A percentile compares a stretch with the other conserved stretches of the same genome.
These are phyloP conservation scores for Agapostemon virescens DNA, from an alignment of 2,888 invertebrate species.

Conservation along the genomic window DNA sequence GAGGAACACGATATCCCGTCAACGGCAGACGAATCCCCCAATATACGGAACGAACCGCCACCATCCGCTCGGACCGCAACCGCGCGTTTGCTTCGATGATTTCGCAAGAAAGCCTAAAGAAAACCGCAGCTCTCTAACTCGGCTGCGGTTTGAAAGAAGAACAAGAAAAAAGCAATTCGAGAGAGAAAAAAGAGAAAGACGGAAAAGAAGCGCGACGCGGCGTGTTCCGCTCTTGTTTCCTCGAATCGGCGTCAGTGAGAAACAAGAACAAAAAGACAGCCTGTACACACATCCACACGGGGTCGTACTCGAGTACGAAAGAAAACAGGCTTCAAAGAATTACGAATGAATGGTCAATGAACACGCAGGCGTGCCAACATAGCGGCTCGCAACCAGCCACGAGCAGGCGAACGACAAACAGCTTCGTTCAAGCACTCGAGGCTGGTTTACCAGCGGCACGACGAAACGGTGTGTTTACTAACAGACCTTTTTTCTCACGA, in stretches of 20 bases:
- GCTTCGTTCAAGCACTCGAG: slow-evolving; percentile 23
- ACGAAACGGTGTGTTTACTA: slow-evolving; percentile 52
- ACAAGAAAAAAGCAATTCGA: no score
- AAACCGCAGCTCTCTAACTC: slow-evolving; percentile 8
- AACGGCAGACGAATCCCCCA: neutral
- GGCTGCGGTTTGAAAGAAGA: slow-evolving; percentile 4
- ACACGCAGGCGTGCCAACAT: neutral
- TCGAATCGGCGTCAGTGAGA: neutral
- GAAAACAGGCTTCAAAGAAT: slow-evolving; percentile 3
- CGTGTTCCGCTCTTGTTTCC: slow-evolving; percentile 3
- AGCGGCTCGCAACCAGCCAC: neutral
- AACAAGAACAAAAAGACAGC: neutral
- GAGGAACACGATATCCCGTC: slow-evolving; percentile 10
- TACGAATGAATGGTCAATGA: slow-evolving; percentile 36
- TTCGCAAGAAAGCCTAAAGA: slow-evolving; percentile 1
- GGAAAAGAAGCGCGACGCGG: neutral
- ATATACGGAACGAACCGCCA: neutral
- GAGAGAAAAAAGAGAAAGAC: neutral
- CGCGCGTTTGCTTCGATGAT: slow-evolving; percentile 1
- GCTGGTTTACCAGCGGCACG: slow-evolving; percentile 12
- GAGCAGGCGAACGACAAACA: neutral
- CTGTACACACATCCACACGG: neutral
- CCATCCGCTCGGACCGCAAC: slow-evolving; percentile 4
- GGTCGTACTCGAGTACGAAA: slow-evolving; percentile 9
- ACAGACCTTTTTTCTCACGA: slow-evolving; percentile 65